phyloP scores from a whole-genome alignment of 2,797 vertebrate species.

The Pantherophis alleghaniensis region DNA sequence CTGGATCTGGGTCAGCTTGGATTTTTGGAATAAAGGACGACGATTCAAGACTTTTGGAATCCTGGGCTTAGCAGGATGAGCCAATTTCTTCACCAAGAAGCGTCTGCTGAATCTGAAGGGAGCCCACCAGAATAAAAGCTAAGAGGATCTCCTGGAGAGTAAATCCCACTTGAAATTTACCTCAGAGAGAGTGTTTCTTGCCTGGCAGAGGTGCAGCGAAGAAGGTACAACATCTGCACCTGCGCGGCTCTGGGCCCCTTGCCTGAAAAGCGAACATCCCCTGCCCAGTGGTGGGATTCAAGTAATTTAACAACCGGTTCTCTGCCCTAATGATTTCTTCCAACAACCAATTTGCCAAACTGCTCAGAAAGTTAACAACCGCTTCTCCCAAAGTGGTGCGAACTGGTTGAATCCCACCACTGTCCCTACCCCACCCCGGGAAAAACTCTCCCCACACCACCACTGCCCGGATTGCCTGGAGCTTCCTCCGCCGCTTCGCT shows the following conservation, averaged over 20 bases:
- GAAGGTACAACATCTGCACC: neutral
- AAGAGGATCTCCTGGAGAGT: neutral
- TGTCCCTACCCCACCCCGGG: neutral
- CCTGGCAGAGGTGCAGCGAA: neutral
- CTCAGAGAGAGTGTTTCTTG: neutral
- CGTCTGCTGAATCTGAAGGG: neutral
- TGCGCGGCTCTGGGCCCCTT: neutral
- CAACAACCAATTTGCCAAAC: too few species aligned
- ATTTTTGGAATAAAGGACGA: neutral
- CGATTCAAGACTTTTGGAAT: neutral
- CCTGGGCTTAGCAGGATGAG: neutral
- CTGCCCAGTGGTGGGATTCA: neutral
- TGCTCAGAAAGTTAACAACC: too few species aligned
- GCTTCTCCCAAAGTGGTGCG: too few species aligned
- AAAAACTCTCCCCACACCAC: too few species aligned
- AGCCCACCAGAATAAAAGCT: neutral
- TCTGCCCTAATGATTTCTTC: too few species aligned
- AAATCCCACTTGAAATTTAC: neutral
- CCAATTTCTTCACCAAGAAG: neutral
- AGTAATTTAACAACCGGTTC: too few species aligned
- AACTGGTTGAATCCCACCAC: too few species aligned
- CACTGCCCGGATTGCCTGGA: neutral
- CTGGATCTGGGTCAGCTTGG: neutral
- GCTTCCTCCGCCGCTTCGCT: neutral
- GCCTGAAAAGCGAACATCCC: neutral